A percentile compares a stretch with the other conserved stretches of the same genome.
Conservation (phyloP, 1,140 invertebrate genomes). For the Acromyrmex echinatior region DNA sequence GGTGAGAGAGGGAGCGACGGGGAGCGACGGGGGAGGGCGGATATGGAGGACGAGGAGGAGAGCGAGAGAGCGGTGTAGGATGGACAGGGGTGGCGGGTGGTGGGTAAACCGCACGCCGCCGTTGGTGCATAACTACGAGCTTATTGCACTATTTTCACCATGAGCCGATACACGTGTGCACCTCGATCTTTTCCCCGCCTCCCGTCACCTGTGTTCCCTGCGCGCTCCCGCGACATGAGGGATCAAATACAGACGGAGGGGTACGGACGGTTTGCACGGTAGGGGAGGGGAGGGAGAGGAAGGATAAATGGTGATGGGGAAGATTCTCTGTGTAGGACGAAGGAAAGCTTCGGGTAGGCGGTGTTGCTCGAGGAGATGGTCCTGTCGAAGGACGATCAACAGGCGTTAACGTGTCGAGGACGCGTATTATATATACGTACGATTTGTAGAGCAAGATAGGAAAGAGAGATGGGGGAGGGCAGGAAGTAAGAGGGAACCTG, state of each 20-base stretch:
- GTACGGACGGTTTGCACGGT: conserved; percentile 1
- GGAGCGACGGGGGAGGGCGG: neutral
- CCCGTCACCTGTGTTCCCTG: no score
- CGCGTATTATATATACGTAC: conserved; percentile 8
- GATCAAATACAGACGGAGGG: conserved; percentile 63
- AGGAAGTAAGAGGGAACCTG: conserved; percentile 5
- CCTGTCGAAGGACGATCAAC: conserved; percentile 71
- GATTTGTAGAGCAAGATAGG: conserved; percentile 50
- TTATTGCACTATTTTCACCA: conserved; percentile 76
- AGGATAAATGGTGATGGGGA: neutral
- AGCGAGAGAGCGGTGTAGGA: conserved; percentile 21
- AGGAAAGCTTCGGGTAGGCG: neutral
- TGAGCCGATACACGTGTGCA: conserved; percentile 72
- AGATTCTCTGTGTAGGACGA: neutral
- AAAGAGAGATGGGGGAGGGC: neutral
- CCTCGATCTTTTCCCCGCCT: neutral
- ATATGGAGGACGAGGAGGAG: neutral
- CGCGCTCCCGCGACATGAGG: conserved; percentile 34
- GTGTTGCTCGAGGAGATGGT: conserved; percentile 33
- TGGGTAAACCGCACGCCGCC: conserved; percentile 68
- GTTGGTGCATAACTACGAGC: conserved; percentile 74
- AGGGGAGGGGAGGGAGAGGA: neutral
- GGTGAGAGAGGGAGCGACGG: neutral
- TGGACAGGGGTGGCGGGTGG: conserved; percentile 46
- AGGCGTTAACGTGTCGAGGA: conserved; percentile 69